Evolutionary conservation across 2,888 invertebrate species (phyloP).

Genomic region (Mesorhabditis belari): DNA sequence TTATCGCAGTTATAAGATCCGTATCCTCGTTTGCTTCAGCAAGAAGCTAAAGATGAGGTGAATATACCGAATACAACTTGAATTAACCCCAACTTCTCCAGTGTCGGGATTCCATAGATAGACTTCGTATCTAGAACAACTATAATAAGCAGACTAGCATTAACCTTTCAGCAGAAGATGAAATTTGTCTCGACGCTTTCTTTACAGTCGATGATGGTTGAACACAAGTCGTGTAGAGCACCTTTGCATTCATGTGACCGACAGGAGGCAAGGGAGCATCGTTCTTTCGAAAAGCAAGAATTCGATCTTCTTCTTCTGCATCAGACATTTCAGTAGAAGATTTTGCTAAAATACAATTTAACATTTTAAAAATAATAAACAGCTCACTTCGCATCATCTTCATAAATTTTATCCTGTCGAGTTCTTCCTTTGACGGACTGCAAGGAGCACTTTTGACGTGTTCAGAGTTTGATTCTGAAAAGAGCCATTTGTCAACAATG

Average conservation of each 20-base stretch:
- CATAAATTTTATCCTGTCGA: slow-evolving; percentile 16
- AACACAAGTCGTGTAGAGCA: too few relatives aligned
- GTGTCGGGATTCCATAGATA: too few relatives aligned
- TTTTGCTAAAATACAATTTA: slow-evolving; percentile 59
- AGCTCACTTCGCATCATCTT: slow-evolving; percentile 29
- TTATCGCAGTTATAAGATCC: too few relatives aligned
- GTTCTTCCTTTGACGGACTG: slow-evolving; percentile 57
- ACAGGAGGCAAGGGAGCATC: slow-evolving; percentile 66
- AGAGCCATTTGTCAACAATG: neutral
- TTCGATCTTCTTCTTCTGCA: slow-evolving; percentile 82
- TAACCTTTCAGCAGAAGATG: slow-evolving; percentile 71
- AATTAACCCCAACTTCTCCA: too few relatives aligned
- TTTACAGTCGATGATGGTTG: too few relatives aligned
- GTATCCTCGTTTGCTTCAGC: too few relatives aligned
- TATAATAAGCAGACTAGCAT: too few relatives aligned
- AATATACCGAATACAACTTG: neutral
- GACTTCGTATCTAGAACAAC: too few relatives aligned
- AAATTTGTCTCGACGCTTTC: too few relatives aligned
- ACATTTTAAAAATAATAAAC: slow-evolving; percentile 13
- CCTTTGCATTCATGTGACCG: too few relatives aligned
- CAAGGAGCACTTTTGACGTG: slow-evolving; percentile 46
- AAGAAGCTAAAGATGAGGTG: neutral
- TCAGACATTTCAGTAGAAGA: slow-evolving; percentile 79
- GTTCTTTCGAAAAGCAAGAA: too few relatives aligned
- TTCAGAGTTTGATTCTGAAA: slow-evolving; percentile 12